Evolutionary conservation across 2,888 invertebrate species (phyloP), one percentile per base, ranked within the genome.

Genomic region (Cremastinae sp.): DNA sequence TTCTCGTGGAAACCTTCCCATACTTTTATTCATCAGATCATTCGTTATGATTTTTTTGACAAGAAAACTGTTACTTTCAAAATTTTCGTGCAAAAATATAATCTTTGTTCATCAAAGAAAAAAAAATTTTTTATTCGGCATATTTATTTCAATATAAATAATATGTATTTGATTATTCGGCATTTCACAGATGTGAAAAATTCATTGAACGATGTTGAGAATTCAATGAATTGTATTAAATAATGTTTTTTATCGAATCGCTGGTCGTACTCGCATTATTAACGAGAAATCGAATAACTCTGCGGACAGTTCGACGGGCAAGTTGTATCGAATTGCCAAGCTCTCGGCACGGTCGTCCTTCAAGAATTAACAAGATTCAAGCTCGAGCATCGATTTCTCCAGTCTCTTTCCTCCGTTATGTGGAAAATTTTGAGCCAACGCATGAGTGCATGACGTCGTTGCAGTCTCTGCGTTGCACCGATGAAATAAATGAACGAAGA

Each of bases 1-100:
- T 72, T 78, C 80, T 78, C 74, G 78, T 75, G 79, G 79, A 81
- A 82, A 75, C 84, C 86, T 89, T 88, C 88, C 87, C 87, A 87
- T 87, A 49, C 58, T 58, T 54, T 75, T 65, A 74, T 78, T 78
- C 65, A 61, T 56, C 45, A 71, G 34, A 28, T 58, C 58, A 20
- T 65, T 58, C 49, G 22, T 56, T 22, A 14, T 38, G n/a, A n/a
- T 38, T 56, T 36, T 47, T 22, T 45, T 14, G 22, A 28, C 51
- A 68, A 47, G 47, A 68, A 71, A 47, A 43, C 62, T 47, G 12
- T 28, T 45, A 16, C 61, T 51, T 20, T 34, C 20, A 28, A 28
- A 5, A 0, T 16, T 45, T 45, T 45, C 38, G 36, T 38, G 49
- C 1, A 41, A 34, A 16, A 28, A 14, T n/a, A 22, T n/a, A 18